Evolutionary conservation across 2,797 vertebrate genomes (phyloP).

Genomic region (Phaenicophaeus curvirostris): DNA sequence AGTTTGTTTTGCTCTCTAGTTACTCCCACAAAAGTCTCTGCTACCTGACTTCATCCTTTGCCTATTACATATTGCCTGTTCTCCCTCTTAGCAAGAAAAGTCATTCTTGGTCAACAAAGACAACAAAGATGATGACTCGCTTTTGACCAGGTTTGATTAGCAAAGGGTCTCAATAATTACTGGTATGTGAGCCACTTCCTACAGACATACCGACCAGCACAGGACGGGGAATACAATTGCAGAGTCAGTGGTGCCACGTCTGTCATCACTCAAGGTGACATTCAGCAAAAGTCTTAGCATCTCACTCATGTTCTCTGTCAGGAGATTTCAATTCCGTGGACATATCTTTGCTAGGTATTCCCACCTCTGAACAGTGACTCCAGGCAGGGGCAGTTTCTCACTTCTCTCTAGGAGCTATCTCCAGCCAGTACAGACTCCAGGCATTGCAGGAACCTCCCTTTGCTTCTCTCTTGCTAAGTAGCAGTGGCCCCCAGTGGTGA

Average conservation of each 20-base stretch:
- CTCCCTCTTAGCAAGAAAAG: background rate
- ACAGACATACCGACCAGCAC: background rate
- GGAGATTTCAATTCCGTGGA: background rate
- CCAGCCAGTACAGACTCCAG: background rate
- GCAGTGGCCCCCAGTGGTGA: conserved; percentile 66
- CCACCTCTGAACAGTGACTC: background rate
- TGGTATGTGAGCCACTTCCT: background rate
- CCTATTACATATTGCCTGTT: background rate
- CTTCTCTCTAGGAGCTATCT: background rate
- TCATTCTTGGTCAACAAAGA: background rate
- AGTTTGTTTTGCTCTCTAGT: background rate
- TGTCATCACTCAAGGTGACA: background rate
- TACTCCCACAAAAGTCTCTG: background rate
- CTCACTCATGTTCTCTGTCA: background rate
- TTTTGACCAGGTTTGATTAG: background rate
- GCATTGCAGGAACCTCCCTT: background rate
- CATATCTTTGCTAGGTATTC: background rate
- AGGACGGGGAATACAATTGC: background rate
- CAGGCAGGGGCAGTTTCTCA: background rate
- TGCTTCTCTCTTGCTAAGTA: conserved; percentile 44
- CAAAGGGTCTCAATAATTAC: background rate
- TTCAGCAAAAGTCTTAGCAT: background rate
- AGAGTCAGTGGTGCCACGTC: background rate
- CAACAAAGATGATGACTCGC: background rate
- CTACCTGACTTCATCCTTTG: background rate